A percentile compares a stretch with the other conserved stretches of the same genome.
These are phyloP conservation scores for Papilio machaon DNA, from an alignment of 1,140 invertebrate species.

Conservation along the genomic window DNA sequence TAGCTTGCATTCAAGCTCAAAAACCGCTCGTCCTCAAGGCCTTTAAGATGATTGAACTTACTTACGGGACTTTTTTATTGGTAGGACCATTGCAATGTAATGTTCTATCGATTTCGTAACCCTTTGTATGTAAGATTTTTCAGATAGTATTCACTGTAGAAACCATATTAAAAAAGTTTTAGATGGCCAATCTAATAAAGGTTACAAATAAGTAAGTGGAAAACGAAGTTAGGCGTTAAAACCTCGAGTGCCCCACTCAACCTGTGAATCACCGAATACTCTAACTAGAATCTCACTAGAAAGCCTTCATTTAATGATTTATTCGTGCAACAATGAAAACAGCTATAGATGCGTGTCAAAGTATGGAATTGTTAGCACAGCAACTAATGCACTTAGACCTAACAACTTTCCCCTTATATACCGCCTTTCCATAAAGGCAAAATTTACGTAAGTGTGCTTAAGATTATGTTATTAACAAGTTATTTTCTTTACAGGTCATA, in stretches of 20 bases:
- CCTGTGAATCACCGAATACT: too few relatives aligned
- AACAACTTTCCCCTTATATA: too few relatives aligned
- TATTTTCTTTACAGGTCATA: conserved; percentile 58
- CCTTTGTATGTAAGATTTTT: not conserved
- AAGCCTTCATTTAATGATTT: too few relatives aligned
- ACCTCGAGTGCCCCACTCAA: too few relatives aligned
- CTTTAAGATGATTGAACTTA: conserved; percentile 69
- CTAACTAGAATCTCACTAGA: too few relatives aligned
- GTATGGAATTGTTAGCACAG: too few relatives aligned
- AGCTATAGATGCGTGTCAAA: too few relatives aligned
- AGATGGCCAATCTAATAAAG: not conserved
- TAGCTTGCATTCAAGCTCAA: conserved; percentile 59
- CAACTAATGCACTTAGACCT: too few relatives aligned
- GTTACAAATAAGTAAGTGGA: too few relatives aligned
- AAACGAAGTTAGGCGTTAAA: too few relatives aligned
- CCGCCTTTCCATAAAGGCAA: not conserved
- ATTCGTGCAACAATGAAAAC: too few relatives aligned
- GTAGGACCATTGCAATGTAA: conserved; percentile 43
- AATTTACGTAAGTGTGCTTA: not conserved
- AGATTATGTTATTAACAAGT: conserved; percentile 40
- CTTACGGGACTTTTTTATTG: conserved; percentile 64
- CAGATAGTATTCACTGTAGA: not conserved
- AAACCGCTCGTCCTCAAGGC: conserved; percentile 67
- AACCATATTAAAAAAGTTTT: not conserved
- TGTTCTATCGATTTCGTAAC: not conserved